phyloP scores from a whole-genome alignment of 2,888 invertebrate genomes.

The Strigamia maritima region DNA sequence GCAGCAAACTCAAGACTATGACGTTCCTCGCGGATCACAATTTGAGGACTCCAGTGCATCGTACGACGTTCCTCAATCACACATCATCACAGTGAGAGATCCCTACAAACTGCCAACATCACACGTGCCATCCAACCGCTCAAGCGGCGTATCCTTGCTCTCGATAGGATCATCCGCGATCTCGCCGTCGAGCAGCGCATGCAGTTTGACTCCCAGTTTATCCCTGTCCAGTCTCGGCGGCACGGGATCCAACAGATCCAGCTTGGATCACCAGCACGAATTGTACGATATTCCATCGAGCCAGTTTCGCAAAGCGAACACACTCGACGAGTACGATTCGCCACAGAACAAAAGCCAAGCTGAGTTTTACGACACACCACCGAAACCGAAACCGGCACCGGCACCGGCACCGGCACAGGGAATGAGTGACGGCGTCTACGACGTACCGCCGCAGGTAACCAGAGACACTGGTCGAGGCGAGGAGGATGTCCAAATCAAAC shows the following conservation, averaged over 20 bases:
- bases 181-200: slow-evolving; percentile 55
- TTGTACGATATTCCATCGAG: slow-evolving; percentile 64
- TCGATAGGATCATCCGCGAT: slow-evolving; percentile 50
- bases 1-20: slow-evolving; percentile 42
- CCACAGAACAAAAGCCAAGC: slow-evolving; percentile 52
- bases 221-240: slow-evolving; percentile 51
- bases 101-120: slow-evolving; percentile 48
- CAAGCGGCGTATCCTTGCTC: slow-evolving; percentile 51
- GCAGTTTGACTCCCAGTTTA: slow-evolving; percentile 54
- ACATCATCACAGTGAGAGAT: slow-evolving; percentile 41
- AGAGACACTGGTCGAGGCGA: slow-evolving; percentile 47
- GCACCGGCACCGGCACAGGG: no score
- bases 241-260: slow-evolving; percentile 49
- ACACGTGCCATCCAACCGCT: slow-evolving; percentile 48
- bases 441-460: slow-evolving; percentile 54
- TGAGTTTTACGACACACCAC: slow-evolving; percentile 64
- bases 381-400: slow-evolving; percentile 47
- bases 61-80: slow-evolving; percentile 43
- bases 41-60: slow-evolving; percentile 37
- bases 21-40: slow-evolving; percentile 39
- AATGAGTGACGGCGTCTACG: slow-evolving; percentile 48
- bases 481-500: slow-evolving; percentile 43
- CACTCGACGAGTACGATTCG: slow-evolving; percentile 59
- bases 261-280: slow-evolving; percentile 53
- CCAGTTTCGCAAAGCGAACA: slow-evolving; percentile 53